Evolutionary conservation across 1,140 invertebrate species (phyloP).

Genomic region (Saccostrea echinata): DNA sequence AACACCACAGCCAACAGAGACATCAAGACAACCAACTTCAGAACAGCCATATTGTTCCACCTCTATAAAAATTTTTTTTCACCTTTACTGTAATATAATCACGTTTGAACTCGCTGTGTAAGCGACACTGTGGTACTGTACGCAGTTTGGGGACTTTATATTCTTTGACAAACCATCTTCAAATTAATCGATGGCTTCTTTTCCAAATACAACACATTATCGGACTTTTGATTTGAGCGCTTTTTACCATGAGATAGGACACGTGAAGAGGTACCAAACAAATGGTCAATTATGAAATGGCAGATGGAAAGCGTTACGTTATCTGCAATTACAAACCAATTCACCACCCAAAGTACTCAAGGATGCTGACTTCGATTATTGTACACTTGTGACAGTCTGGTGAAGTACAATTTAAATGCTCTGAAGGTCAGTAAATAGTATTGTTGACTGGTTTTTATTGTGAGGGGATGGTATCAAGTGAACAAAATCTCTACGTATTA

Average conservation of each 20-base stretch:
- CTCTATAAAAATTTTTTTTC: neutral
- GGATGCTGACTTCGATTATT: constrained; percentile 1
- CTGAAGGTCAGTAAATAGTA: neutral
- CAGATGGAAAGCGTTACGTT: constrained; percentile 23
- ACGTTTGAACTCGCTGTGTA: neutral
- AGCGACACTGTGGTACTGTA: neutral
- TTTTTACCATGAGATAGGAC: neutral
- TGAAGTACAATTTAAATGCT: neutral
- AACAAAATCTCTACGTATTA: neutral
- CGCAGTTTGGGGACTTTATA: neutral
- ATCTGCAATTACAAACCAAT: constrained; percentile 22
- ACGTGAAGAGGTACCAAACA: neutral
- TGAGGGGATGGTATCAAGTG: neutral
- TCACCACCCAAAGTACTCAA: neutral
- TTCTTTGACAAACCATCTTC: constrained; percentile 4
- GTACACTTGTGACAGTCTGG: neutral
- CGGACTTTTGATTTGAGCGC: neutral
- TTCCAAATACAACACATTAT: constrained; percentile 15
- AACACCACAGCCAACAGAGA: neutral
- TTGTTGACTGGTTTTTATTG: neutral
- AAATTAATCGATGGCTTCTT: constrained; percentile 30
- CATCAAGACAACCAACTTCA: neutral
- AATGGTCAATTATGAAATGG: constrained; percentile 24
- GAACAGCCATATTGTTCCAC: neutral
- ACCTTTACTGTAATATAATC: neutral